Base-by-base conservation (phyloP, 2,797 vertebrate species). In the Yasuhikotakia modesta region DNA sequence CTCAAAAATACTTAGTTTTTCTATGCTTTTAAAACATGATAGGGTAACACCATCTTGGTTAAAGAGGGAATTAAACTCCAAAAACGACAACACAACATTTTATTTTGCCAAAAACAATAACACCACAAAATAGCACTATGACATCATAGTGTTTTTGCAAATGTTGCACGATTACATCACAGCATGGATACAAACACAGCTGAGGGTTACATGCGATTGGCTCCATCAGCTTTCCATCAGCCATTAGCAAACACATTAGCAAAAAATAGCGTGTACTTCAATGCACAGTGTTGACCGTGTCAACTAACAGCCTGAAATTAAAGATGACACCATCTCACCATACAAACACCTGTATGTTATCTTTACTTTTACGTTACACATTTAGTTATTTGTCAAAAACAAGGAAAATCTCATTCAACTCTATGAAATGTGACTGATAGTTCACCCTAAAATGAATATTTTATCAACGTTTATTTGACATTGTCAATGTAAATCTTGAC, bases 231-330 rank as follows among this genome's bases (percentile, higher is more conserved):
- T 70, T 70, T 43, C 46, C 66, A 73, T 71, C 27, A 60, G 35
- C 48, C 57, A 46, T 76, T 50, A 58, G 39, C 39, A 78, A 80
- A 82, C 66, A 58, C 48, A 53, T 32, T 72, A 27, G 45, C 63
- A 64, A 72, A 55, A 76, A 69, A 13, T 60, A 81, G 30, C 32
- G n/a, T 66, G 19, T 43, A 58, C 61, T 73, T 61, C 60, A 70
- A 48, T 48, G 64, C 19, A 27, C 53, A 53, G 50, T 45, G 52
- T 58, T 74, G 27, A 60, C 68, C 63, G 66, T 24, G 43, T 69
- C 72, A 67, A 61, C 52, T 82, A 82, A 81, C 66, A 45, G 48
- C 74, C 70, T 72, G 35, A 82, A 81, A 85, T 81, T 74, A 82
- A 80, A 76, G 72, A 82, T 75, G 74, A 82, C 71, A 79, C 65